A percentile compares a stretch with the other conserved stretches of the same genome.
Evolutionary conservation across 2,113 vertebrate genomes (phyloP).

Genomic region (Marcusenius ussheri): DNA sequence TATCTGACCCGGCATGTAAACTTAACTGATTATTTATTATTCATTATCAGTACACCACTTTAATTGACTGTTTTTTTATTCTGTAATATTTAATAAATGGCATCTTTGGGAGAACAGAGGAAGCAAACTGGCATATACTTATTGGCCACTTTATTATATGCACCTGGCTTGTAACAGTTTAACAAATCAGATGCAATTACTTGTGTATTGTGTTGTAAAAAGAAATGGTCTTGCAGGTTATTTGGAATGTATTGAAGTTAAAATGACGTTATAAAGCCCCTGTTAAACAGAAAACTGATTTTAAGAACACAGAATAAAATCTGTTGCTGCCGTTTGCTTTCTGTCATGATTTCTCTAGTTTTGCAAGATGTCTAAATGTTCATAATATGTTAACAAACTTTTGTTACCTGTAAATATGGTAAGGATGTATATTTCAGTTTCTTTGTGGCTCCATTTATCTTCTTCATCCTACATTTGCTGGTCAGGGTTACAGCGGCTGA

Average conservation of each 20-base stretch:
- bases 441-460: background rate
- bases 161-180: background rate
- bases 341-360: background rate
- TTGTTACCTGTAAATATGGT: background rate
- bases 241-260: background rate
- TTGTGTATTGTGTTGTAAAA: background rate
- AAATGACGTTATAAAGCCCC: background rate
- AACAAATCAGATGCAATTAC: background rate
- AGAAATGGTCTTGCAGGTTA: background rate
- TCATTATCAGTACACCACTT: background rate
- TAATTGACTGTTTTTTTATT: background rate
- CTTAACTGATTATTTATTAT: background rate
- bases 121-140: background rate
- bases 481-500: background rate
- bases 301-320: background rate
- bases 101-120: background rate
- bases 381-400: background rate
- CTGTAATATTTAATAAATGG: background rate
- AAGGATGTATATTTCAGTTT: background rate
- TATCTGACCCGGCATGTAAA: background rate
- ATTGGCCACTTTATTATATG: background rate
- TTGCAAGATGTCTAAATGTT: background rate
- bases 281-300: background rate
- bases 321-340: background rate
- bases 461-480: background rate